A percentile compares a stretch with the other conserved stretches of the same genome.
Evolutionary conservation across 1,140 invertebrate genomes (phyloP).

Genomic region (Psilanteris sp.): DNA sequence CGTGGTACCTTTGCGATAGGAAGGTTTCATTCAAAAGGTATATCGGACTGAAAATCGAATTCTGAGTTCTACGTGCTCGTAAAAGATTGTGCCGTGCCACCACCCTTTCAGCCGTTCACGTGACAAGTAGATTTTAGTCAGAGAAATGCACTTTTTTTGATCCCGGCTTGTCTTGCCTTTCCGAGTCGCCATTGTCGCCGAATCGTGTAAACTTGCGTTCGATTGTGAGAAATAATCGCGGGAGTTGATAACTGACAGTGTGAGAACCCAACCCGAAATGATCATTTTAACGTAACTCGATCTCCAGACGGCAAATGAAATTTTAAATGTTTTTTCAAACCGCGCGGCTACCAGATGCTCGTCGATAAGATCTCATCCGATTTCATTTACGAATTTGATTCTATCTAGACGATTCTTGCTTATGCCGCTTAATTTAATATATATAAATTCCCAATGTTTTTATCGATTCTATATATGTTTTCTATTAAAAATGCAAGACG

Average conservation of each 20-base stretch:
- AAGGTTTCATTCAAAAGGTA: slow-evolving; percentile 68
- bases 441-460: not conserved
- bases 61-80: slow-evolving; percentile 59
- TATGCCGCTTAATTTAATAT: slow-evolving; percentile 26
- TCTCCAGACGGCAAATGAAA: slow-evolving; percentile 16
- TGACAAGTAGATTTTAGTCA: slow-evolving; percentile 49
- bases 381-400: slow-evolving; percentile 33
- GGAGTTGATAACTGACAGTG: slow-evolving; percentile 2
- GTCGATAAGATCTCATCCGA: slow-evolving; percentile 32
- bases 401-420: not conserved
- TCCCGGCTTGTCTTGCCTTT: slow-evolving; percentile 5
- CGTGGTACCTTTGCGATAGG: slow-evolving; percentile 56
- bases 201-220: slow-evolving; percentile 25
- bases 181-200: slow-evolving; percentile 29
- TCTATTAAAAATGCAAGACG: not conserved
- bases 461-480: not conserved
- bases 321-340: slow-evolving; percentile 13
- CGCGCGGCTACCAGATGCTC: slow-evolving; percentile 10
- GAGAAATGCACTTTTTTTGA: slow-evolving; percentile 52
- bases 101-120: slow-evolving; percentile 48
- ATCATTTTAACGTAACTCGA: slow-evolving; percentile 17
- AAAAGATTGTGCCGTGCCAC: slow-evolving; percentile 51
- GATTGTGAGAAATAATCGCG: slow-evolving; percentile 18
- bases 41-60: slow-evolving; percentile 73
- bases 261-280: slow-evolving; percentile 3